These are phyloP conservation scores for Bubalus kerabau DNA, from an alignment of 2,113 vertebrate species.

Conservation along the genomic window DNA sequence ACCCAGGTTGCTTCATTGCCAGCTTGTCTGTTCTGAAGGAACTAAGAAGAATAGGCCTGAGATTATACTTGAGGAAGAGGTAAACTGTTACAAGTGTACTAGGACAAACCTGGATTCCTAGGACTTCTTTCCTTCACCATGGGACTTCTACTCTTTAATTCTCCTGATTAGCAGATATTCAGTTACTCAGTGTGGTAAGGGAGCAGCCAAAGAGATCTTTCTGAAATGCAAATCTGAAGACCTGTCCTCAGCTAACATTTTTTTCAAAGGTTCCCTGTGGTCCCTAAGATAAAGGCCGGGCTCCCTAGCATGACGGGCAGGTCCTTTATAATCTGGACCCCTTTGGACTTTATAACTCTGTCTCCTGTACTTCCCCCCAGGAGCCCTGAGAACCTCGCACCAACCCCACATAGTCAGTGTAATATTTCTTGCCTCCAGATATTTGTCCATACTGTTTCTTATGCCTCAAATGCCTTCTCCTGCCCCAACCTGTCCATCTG, in stretches of 20 bases:
- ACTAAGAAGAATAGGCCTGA: background rate
- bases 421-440: background rate
- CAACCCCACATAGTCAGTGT: background rate
- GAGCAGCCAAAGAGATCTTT: background rate
- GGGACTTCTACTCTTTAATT: background rate
- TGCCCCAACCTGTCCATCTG: background rate
- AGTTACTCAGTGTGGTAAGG: background rate
- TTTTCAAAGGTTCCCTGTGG: background rate
- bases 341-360: background rate
- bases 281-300: background rate
- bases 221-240: background rate
- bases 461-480: background rate
- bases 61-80: background rate
- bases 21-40: background rate
- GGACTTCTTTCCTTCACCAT: background rate
- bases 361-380: background rate
- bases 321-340: background rate
- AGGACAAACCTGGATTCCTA: background rate
- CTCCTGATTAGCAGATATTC: background rate
- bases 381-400: background rate
- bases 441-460: background rate
- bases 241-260: background rate
- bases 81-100: background rate
- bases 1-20: background rate
- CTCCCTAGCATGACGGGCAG: background rate